Conservation (phyloP, 2,113 vertebrate genomes). For the Lepidothrix coronata region DNA sequence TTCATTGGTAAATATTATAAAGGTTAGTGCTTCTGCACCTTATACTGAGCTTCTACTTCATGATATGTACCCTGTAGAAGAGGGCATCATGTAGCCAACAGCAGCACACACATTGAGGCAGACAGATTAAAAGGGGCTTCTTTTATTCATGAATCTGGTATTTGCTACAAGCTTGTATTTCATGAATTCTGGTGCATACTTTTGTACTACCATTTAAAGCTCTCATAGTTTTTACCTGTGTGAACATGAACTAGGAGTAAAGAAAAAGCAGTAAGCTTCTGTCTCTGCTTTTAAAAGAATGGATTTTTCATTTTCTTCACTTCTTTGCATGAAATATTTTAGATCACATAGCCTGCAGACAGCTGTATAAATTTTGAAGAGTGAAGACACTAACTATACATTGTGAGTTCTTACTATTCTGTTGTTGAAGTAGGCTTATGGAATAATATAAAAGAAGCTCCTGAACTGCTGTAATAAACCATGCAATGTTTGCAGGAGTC, state of each 20-base stretch:
- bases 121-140: neutral
- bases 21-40: neutral
- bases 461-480: neutral
- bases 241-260: neutral
- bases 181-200: neutral
- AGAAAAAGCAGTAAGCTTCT: neutral
- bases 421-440: neutral
- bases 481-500: neutral
- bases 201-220: neutral
- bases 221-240: neutral
- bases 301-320: neutral
- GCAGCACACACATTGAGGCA: neutral
- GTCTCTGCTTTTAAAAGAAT: neutral
- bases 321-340: conserved; percentile 35
- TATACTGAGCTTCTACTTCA: neutral
- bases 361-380: conserved; percentile 18
- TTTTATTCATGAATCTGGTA: neutral
- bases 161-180: neutral
- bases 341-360: conserved; percentile 35
- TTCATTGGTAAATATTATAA: neutral
- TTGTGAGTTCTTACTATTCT: neutral
- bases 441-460: neutral
- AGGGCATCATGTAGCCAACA: neutral
- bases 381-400: conserved; percentile 1
- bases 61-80: neutral